phyloP scores from a whole-genome alignment of 2,797 vertebrate species.

The Pangasius sanitwongsei region DNA sequence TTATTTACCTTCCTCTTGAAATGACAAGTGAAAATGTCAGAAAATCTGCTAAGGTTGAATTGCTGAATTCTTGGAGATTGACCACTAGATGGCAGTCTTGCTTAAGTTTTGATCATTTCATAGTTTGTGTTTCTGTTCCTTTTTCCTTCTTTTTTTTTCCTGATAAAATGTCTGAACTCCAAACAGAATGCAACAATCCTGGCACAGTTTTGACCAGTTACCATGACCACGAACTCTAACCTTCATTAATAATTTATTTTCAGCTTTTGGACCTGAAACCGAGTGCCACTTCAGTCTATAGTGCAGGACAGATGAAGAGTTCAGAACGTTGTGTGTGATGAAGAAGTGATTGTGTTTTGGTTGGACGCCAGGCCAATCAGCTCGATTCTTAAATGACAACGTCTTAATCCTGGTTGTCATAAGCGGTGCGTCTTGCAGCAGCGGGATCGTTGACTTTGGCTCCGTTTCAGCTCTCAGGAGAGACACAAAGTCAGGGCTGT shows the following conservation, averaged over 20 bases:
- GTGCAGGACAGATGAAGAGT: neutral
- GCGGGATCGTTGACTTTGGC: slow-evolving; percentile 43
- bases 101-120: neutral
- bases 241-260: neutral
- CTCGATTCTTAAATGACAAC: slow-evolving; percentile 48
- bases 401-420: slow-evolving; percentile 52
- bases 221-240: neutral
- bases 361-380: slow-evolving; percentile 42
- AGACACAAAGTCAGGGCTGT: slow-evolving; percentile 44
- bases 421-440: slow-evolving; percentile 26
- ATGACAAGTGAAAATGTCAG: neutral
- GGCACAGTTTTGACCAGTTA: neutral
- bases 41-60: neutral
- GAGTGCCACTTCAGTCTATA: neutral
- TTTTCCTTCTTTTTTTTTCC: neutral
- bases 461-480: slow-evolving; percentile 33
- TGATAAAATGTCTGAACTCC: neutral
- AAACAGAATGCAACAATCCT: neutral
- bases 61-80: neutral
- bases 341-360: slow-evolving; percentile 36
- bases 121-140: too few species aligned
- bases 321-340: neutral
- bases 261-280: neutral
- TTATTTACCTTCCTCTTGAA: neutral
- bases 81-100: slow-evolving; percentile 37